These are phyloP conservation scores for Solea solea DNA, from an alignment of 2,113 vertebrate genomes.

Conservation along the genomic window DNA sequence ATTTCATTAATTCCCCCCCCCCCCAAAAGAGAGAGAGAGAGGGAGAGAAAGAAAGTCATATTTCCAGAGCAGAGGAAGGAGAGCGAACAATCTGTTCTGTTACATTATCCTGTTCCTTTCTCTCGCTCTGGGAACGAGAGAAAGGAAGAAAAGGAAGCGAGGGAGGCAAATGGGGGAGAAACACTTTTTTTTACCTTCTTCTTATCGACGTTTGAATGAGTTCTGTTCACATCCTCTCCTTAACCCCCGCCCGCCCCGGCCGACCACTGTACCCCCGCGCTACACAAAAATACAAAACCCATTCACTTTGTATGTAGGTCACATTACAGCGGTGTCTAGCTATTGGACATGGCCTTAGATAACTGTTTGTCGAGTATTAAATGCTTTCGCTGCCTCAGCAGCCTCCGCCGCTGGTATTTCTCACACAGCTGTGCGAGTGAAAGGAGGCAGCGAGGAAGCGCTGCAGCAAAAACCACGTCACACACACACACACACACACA, in stretches of 20 bases:
- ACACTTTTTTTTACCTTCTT: slow-evolving; percentile 69
- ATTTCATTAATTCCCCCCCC: slow-evolving; percentile 69
- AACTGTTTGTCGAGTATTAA: slow-evolving; percentile 98
- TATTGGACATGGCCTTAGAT: slow-evolving; percentile 96
- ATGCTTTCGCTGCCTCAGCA: slow-evolving; percentile 99
- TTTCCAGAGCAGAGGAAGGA: slow-evolving; percentile 45
- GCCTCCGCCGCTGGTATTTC: slow-evolving; percentile 95
- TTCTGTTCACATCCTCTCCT: slow-evolving; percentile 72
- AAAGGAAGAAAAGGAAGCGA: slow-evolving; percentile 22
- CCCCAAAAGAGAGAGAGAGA: slow-evolving; percentile 24
- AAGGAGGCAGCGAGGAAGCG: slow-evolving; percentile 83
- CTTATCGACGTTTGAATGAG: slow-evolving; percentile 84
- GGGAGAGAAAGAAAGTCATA: slow-evolving; percentile 1
- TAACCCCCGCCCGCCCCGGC: slow-evolving; percentile 34
- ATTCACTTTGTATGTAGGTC: slow-evolving; percentile 98
- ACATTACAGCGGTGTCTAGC: slow-evolving; percentile 92
- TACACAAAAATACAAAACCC: slow-evolving; percentile 80
- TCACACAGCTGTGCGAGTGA: slow-evolving; percentile 98
- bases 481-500: slow-evolving; percentile 73
- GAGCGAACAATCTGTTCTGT: slow-evolving; percentile 78
- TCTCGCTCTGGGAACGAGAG: slow-evolving; percentile 54
- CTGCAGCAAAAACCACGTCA: slow-evolving; percentile 92
- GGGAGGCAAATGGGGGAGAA: slow-evolving; percentile 60
- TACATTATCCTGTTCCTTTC: slow-evolving; percentile 74
- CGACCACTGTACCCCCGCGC: slow-evolving; percentile 58